phyloP scores from a whole-genome alignment of 1,140 invertebrate genomes.

The Lepidurus apus region DNA sequence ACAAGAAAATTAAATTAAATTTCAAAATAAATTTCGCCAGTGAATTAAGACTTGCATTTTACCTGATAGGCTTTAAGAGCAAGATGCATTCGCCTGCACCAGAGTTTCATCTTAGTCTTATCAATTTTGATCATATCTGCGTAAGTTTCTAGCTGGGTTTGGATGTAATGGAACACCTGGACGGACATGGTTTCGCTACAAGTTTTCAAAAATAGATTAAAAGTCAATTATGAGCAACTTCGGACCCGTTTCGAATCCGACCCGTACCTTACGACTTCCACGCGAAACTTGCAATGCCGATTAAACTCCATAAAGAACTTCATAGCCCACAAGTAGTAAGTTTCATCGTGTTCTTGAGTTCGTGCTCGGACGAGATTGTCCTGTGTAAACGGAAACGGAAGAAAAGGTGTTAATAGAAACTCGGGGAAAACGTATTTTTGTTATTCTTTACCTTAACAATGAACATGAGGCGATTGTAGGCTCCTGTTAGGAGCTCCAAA shows the following conservation, averaged over 20 bases:
- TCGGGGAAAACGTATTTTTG: neutral
- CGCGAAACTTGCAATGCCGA: slow-evolving; percentile 68
- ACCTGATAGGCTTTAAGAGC: slow-evolving; percentile 65
- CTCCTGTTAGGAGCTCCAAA: slow-evolving; percentile 80
- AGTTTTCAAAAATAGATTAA: slow-evolving; percentile 1
- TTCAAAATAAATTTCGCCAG: too few relatives aligned
- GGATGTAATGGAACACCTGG: slow-evolving; percentile 84
- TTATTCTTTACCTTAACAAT: slow-evolving; percentile 57
- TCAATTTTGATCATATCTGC: slow-evolving; percentile 79
- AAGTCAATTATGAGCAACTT: slow-evolving; percentile 29
- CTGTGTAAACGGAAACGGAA: slow-evolving; percentile 38
- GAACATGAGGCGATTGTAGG: slow-evolving; percentile 87
- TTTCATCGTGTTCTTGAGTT: slow-evolving; percentile 71
- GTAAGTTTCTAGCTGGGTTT: slow-evolving; percentile 83
- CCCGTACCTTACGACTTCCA: slow-evolving; percentile 68
- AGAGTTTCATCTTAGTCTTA: slow-evolving; percentile 74
- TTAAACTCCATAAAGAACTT: slow-evolving; percentile 98
- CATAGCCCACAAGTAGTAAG: slow-evolving; percentile 88
- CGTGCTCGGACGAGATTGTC: slow-evolving; percentile 57
- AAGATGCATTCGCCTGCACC: slow-evolving; percentile 78
- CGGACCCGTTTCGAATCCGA: slow-evolving; percentile 37
- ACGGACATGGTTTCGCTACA: slow-evolving; percentile 80
- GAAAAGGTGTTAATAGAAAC: neutral
- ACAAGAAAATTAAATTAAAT: neutral
- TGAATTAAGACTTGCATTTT: too few relatives aligned